Evolutionary conservation across 2,113 vertebrate species (phyloP), one percentile per base, ranked within the genome.

Genomic region (Sula dactylatra): DNA sequence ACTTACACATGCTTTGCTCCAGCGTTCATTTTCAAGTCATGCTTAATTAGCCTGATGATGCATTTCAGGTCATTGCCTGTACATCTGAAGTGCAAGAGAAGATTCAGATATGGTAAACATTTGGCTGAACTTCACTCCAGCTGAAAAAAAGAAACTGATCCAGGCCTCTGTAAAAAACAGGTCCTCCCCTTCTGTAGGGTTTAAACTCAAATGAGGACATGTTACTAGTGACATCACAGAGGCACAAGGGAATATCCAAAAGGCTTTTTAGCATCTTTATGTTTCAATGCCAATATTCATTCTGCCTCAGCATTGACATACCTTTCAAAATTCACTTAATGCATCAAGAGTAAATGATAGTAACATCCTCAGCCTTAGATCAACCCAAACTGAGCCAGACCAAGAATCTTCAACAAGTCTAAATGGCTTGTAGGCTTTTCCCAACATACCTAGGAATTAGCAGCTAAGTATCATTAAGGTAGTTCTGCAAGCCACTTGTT

Each of bases 1-100:
- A 98, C 99, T 99, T 97, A 99, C 99, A 99, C 99, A 0, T 99
- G 99, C 97, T 99, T 99, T 3, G 99, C 99, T 54, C 99, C 99
- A 3, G 99, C 97, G 42, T 99, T 99, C 99, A 99, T 99, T 97
- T 99, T 99, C 97, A 99, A 94, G 96, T 99, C 99, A 12, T 99
- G 99, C 83, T 99, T 99, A 66, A 99, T 99, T 8, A 99, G 98
- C 69, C 99, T 98, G 93, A 99, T 97, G 97, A 99, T 99, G 95
- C 99, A 99, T 91, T 99, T 99, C 77, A 99, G 98, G 98, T 99
- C 99, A 2, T 99, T 99, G 61, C 98, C 98, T 0, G 99, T 99
- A 93, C 99, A 99, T 97, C 99, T 99, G 93, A 38, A 52, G 47
- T 3, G 20, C 0, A 3, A 89, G 77, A 91, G 32, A 85, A 45